Conservation (phyloP, 2,888 invertebrate genomes). For the Caenorhabditis sp. region DNA sequence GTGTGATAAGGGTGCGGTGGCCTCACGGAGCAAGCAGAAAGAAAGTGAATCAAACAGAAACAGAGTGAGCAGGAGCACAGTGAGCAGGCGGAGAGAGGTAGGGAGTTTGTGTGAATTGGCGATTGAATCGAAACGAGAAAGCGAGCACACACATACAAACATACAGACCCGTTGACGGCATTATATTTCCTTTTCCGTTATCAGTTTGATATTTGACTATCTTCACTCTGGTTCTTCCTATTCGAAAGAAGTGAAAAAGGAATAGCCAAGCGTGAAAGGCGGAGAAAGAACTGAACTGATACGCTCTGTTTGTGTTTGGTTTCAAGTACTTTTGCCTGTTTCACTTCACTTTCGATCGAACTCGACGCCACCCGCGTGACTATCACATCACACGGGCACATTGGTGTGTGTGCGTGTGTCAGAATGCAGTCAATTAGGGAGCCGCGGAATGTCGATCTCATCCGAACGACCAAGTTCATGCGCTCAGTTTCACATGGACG, state of each 20-base stretch:
- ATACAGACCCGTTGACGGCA: slow-evolving; percentile 57
- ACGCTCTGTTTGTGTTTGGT: slow-evolving; percentile 36
- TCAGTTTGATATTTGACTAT: slow-evolving; percentile 53
- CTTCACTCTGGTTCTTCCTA: slow-evolving; percentile 24
- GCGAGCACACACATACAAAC: slow-evolving; percentile 58
- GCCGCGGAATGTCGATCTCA: slow-evolving; percentile 39
- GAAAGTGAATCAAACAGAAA: slow-evolving; percentile 45
- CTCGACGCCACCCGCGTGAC: neutral
- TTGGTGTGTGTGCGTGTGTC: too few relatives aligned
- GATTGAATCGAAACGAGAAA: slow-evolving; percentile 55
- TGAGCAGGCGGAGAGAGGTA: neutral
- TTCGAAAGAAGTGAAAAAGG: slow-evolving; percentile 22
- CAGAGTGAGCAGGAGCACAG: slow-evolving; percentile 31
- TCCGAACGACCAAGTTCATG: slow-evolving; percentile 37
- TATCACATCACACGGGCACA: too few relatives aligned
- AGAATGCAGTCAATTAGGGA: slow-evolving; percentile 53
- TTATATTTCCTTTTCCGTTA: slow-evolving; percentile 49
- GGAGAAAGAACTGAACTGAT: slow-evolving; percentile 5
- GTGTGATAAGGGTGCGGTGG: slow-evolving; percentile 20
- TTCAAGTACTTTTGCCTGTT: slow-evolving; percentile 38
- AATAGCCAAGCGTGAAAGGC: neutral
- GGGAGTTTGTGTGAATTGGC: slow-evolving; percentile 53
- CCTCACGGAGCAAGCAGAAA: slow-evolving; percentile 13
- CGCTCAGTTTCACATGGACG: slow-evolving; percentile 61
- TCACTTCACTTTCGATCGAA: slow-evolving; percentile 14